phyloP scores from a whole-genome alignment of 1,140 invertebrate genomes.

The Drosophila saltans region DNA sequence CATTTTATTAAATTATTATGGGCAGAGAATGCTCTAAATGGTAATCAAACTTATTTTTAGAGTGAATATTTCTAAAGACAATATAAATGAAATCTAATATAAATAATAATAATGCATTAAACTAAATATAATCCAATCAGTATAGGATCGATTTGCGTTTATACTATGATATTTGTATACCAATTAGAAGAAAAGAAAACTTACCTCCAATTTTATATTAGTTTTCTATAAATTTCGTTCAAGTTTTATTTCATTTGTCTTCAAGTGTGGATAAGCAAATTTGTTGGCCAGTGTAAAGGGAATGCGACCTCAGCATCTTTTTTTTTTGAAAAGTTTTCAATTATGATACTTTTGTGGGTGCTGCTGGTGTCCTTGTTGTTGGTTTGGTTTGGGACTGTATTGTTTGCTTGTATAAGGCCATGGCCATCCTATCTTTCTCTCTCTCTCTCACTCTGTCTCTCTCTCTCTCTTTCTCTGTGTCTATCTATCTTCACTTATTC shows the following conservation, averaged over 20 bases:
- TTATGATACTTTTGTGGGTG: conserved; percentile 26
- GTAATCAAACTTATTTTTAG: too few relatives aligned
- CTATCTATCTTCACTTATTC: neutral
- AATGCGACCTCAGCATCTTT: conserved; percentile 22
- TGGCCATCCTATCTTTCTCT: conserved; percentile 31
- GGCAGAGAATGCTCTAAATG: too few relatives aligned
- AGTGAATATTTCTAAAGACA: too few relatives aligned
- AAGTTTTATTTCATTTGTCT: neutral
- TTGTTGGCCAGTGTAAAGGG: neutral
- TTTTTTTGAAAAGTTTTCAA: conserved; percentile 37
- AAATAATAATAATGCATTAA: too few relatives aligned
- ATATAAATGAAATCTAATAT: too few relatives aligned
- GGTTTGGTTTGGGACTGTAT: neutral
- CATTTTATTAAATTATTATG: too few relatives aligned
- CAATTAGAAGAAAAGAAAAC: too few relatives aligned
- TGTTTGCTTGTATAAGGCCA: conserved; percentile 58
- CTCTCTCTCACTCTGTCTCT: neutral
- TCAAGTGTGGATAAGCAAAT: neutral
- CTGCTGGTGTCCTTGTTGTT: conserved; percentile 19
- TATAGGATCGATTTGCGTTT: too few relatives aligned
- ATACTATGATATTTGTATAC: too few relatives aligned
- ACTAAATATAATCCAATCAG: too few relatives aligned
- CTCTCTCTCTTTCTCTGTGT: neutral
- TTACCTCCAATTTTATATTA: too few relatives aligned
- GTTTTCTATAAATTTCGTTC: too few relatives aligned